Base-by-base conservation (phyloP, 35 echinoderm and acorn worm genomes). In the Holothuria glaberrima region DNA sequence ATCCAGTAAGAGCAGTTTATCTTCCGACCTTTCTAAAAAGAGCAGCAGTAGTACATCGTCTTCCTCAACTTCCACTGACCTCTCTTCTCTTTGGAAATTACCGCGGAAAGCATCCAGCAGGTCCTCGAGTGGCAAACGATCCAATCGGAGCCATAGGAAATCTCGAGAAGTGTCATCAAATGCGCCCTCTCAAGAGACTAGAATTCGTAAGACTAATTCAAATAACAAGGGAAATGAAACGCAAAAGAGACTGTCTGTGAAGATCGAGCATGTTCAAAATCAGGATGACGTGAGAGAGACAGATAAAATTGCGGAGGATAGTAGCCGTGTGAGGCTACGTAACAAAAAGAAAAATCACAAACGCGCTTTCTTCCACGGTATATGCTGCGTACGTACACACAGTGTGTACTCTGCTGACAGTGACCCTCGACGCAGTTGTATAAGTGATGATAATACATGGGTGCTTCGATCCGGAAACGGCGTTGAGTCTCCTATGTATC, bases 1-100 rank as follows among this genome's bases (percentile, higher is more conserved):
- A 22, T 87, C 85, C 22, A 87, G 85, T 25, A 62, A 20, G n/a
- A 68, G 61, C 7, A 69, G 85, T 87, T 68, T 69, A 35, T 69
- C 61, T 4, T 46, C 61, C 12, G 34, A 52, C 18, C 34, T 20
- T 12, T 67, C 85, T 46, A 69, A 67, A 44, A 46, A 60, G 6
- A 87, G 29, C 22, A 69, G 61, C 35, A 69, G 85, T 27, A 66
- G 21, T 3, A 69, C 60, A 20, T 68, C 85, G 22, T 69, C 85
- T 34, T 67, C 85, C 20, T 67, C 61, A 69, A 70, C 59, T 87
- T 87, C 85, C 19, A 84, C 54, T 62, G 80, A 84, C 80, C 52
- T 84, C 5, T 84, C 80, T 22, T 87, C 85, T 46, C 85, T 87
- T 18, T 87, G 85, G 85, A 87, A 87, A 50, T 62, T 87, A 17